phyloP scores from a whole-genome alignment of 2,797 vertebrate species.

The Pagetopsis macropterus region DNA sequence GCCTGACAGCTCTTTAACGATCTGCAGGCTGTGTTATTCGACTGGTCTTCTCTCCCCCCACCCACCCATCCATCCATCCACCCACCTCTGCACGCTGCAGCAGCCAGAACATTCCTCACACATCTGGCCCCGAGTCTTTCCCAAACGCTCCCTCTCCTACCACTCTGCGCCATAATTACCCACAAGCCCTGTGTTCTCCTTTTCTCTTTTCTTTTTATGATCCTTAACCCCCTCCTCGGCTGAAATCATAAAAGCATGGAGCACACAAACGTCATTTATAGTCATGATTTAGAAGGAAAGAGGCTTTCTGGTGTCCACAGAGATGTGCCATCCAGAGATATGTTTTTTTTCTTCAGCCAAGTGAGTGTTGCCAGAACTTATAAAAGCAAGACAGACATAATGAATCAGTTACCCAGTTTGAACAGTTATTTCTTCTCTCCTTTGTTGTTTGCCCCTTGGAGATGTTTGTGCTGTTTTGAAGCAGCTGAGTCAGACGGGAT shows the following conservation, averaged over 20 bases:
- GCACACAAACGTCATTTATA: constrained; percentile 72
- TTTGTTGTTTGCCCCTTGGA: constrained; percentile 61
- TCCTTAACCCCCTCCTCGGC: constrained; percentile 53
- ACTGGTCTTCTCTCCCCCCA: constrained; percentile 70
- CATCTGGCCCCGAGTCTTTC: constrained; percentile 85
- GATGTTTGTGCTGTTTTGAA: constrained; percentile 59
- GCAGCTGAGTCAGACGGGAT: constrained; percentile 38
- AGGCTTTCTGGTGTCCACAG: constrained; percentile 60
- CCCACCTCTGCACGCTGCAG: constrained; percentile 69
- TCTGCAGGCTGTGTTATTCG: constrained; percentile 81
- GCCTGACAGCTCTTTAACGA: constrained; percentile 82
- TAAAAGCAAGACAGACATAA: constrained; percentile 65
- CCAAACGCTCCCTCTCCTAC: constrained; percentile 73
- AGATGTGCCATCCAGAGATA: constrained; percentile 69
- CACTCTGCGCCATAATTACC: constrained; percentile 80
- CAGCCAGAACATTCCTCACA: constrained; percentile 87
- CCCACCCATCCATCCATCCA: constrained; percentile 47
- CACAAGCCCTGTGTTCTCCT: constrained; percentile 83
- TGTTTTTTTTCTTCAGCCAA: constrained; percentile 43
- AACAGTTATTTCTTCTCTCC: constrained; percentile 45
- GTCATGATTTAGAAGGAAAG: constrained; percentile 68
- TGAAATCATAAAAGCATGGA: constrained; percentile 73
- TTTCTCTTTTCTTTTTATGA: constrained; percentile 84
- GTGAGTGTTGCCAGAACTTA: constrained; percentile 52
- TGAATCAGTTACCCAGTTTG: constrained; percentile 63